A percentile compares a stretch with the other conserved stretches of the same genome.
phyloP scores from a whole-genome alignment of 2,113 vertebrate species.

The Oreochromis aureus region DNA sequence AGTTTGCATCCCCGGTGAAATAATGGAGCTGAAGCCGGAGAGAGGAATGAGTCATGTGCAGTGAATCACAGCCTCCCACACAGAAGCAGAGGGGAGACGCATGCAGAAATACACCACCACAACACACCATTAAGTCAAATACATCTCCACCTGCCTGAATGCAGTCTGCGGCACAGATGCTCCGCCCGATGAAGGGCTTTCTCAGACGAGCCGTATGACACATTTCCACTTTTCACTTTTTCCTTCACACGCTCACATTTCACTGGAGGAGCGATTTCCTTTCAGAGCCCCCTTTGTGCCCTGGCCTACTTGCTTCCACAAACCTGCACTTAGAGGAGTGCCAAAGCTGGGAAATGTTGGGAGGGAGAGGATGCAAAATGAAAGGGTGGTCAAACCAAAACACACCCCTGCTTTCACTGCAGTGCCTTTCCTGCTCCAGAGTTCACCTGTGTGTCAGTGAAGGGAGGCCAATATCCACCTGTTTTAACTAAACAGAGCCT shows the following conservation, averaged over 20 bases:
- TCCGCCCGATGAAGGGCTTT: not conserved
- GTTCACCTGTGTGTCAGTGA: not conserved
- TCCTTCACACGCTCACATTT: conserved; percentile 14
- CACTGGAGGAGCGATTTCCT: conserved; percentile 21
- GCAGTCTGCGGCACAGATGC: conserved; percentile 8
- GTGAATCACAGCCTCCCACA: conserved; percentile 71
- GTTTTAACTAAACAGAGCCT: not conserved
- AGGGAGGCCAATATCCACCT: not conserved
- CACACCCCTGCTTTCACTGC: not conserved
- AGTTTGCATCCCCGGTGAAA: conserved; percentile 54
- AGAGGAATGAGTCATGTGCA: conserved; percentile 66
- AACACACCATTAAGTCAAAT: conserved; percentile 15
- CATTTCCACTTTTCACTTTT: not conserved
- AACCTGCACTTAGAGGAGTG: conserved; percentile 15
- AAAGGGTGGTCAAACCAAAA: conserved; percentile 23
- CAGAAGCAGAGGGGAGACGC: conserved; percentile 42
- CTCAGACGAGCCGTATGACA: conserved; percentile 13
- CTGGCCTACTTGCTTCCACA: conserved; percentile 35
- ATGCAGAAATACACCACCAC: conserved; percentile 4
- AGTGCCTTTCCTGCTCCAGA: not conserved
- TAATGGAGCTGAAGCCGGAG: conserved; percentile 38
- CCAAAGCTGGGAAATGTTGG: not conserved
- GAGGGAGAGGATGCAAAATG: not conserved
- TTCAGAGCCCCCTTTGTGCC: conserved; percentile 20
- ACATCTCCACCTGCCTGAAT: conserved; percentile 21